phyloP scores from a whole-genome alignment of 2,888 invertebrate genomes.

The Petrolisthes manimaculis region DNA sequence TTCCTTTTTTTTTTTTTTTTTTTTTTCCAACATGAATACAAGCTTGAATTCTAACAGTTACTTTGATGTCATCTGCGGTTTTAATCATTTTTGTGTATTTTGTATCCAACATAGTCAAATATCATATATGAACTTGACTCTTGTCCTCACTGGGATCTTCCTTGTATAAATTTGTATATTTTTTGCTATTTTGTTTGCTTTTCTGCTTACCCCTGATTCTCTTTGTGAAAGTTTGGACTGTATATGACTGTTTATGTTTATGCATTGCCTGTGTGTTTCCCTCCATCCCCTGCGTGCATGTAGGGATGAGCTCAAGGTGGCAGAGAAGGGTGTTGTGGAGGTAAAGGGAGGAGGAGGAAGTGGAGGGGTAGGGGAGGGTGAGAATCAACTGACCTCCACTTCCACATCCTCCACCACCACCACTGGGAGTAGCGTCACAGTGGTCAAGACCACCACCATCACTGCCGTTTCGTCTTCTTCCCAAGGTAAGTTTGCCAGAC shows the following conservation, averaged over 20 bases:
- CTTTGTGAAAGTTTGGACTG: background rate
- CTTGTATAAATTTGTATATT: background rate
- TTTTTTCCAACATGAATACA: too few relatives aligned
- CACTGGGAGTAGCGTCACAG: constrained; percentile 8
- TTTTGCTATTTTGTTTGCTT: background rate
- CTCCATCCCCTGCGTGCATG: constrained; percentile 11
- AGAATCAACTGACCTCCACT: constrained; percentile 45
- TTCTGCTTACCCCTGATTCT: background rate
- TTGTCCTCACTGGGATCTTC: too few relatives aligned
- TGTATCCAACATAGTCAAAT: too few relatives aligned
- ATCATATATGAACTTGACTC: too few relatives aligned
- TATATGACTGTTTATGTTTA: constrained; percentile 17
- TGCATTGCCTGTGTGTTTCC: constrained; percentile 28
- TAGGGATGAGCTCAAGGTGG: constrained; percentile 62
- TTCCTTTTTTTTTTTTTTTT: too few relatives aligned
- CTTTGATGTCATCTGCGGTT: too few relatives aligned
- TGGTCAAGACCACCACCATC: constrained; percentile 17
- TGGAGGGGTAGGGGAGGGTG: constrained; percentile 34
- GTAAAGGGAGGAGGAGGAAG: constrained; percentile 21
- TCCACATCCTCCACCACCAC: constrained; percentile 32
- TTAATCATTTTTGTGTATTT: too few relatives aligned
- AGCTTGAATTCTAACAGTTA: too few relatives aligned
- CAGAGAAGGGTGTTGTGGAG: constrained; percentile 47
- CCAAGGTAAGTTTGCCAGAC: constrained; percentile 22
- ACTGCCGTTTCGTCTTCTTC: constrained; percentile 15